Conservation (phyloP, 2,797 vertebrate genomes). For the Bovichtus variegatus region DNA sequence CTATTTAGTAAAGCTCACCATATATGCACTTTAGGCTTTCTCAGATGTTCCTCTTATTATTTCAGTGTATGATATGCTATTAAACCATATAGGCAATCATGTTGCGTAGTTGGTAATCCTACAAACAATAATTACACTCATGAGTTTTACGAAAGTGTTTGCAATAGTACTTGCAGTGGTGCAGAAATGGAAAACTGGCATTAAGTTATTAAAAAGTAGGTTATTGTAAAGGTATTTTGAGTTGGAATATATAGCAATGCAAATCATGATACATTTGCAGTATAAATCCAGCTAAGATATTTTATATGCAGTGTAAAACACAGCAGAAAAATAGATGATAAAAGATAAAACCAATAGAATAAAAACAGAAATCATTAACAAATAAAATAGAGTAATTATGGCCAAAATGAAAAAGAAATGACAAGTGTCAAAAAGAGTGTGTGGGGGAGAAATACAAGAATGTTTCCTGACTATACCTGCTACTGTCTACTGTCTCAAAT, state of each 20-base stretch:
- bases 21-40: no score
- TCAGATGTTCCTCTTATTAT: neutral
- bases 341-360: neutral
- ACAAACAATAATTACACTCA: neutral
- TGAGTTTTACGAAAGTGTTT: neutral
- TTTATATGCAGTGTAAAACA: neutral
- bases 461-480: neutral
- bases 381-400: neutral
- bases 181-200: neutral
- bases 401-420: neutral
- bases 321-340: neutral
- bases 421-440: neutral
- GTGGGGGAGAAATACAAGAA: neutral
- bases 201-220: neutral
- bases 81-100: neutral
- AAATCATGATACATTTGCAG: neutral
- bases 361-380: neutral
- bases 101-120: neutral
- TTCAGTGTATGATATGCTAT: neutral
- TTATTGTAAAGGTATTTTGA: neutral
- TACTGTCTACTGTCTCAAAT: neutral
- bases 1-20: neutral
- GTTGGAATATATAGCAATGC: neutral
- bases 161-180: neutral
- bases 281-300: neutral